Base-by-base conservation (phyloP, 2,888 invertebrate genomes). In the Agapostemon virescens region DNA sequence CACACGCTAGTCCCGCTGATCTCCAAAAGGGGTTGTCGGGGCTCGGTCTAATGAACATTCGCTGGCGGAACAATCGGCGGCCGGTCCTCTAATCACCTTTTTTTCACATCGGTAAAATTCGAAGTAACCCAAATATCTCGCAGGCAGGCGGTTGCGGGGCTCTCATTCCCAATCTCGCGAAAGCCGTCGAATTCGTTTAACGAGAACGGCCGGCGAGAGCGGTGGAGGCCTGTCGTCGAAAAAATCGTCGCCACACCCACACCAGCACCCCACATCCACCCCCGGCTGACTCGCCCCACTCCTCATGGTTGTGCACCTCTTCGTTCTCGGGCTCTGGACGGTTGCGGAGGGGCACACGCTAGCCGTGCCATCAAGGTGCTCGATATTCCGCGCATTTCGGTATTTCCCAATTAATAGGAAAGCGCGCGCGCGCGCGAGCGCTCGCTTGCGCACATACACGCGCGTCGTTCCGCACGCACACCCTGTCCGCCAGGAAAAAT, bases 311-410 rank as follows among this genome's bases (percentile, higher is more conserved):
- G 77, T 70, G 74, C 84, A 76, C 74, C 77, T 77, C 75, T 74
- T 73, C 82, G 77, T 74, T 80, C 74, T 77, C 69, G 71, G 42
- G 80, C 74, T 74, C 70, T 49, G 74, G 55, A 81, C 74, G 30
- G 85, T 79, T 74, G 81, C 86, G 77, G 86, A 79, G 85, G 85
- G 85, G 82, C 84, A 84, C 84, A 84, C 84, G 81, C 85, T 80
- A 73, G 87, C 84, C 86, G 86, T 86, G 83, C 88, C 88, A 89
- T 88, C 85, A 87, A 88, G 88, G 86, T 89, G 86, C 88, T 87
- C 88, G 88, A 88, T 88, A 88, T 88, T 88, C 88, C 84, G 87
- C 85, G 89, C 89, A 88, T 88, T 89, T 89, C 84, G 87, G 86
- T 87, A 89, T 87, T 88, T 89, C 85, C 88, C 85, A 88, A 88